These are phyloP conservation scores for Dipodomys merriami DNA, from an alignment of 2,113 vertebrate genomes.

Conservation along the genomic window DNA sequence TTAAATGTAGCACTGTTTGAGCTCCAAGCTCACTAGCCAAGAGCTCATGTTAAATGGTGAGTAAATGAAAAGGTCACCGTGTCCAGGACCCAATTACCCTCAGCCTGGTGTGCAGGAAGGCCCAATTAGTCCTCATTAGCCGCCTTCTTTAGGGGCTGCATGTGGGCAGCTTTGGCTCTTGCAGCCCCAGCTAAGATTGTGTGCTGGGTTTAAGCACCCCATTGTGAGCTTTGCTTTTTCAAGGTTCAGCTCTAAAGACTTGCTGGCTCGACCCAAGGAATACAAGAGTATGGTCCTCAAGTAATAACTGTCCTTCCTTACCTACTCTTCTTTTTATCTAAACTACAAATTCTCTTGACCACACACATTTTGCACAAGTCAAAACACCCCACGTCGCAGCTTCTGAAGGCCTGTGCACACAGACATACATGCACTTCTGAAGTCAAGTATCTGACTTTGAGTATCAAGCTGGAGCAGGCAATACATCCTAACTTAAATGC, in stretches of 20 bases:
- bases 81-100: conserved; percentile 66
- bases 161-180: conserved; percentile 46
- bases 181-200: conserved; percentile 58
- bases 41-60: conserved; percentile 61
- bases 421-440: neutral
- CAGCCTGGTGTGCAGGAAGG: conserved; percentile 62
- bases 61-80: conserved; percentile 68
- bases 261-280: conserved; percentile 66
- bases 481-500: neutral
- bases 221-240: conserved; percentile 77
- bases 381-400: neutral
- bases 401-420: neutral
- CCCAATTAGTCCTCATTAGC: conserved; percentile 69
- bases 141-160: conserved; percentile 49
- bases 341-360: conserved; percentile 23
- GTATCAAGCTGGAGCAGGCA: neutral
- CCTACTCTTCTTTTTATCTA: conserved; percentile 12
- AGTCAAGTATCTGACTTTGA: neutral
- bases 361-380: neutral
- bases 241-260: conserved; percentile 74
- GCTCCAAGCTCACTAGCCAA: conserved; percentile 57
- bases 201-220: conserved; percentile 55
- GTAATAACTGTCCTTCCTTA: conserved; percentile 26
- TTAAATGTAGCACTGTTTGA: conserved; percentile 61
- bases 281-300: conserved; percentile 40